Evolutionary conservation across 2,797 vertebrate species (phyloP), one percentile per base, ranked within the genome.

Genomic region (Cichlasoma orientale): DNA sequence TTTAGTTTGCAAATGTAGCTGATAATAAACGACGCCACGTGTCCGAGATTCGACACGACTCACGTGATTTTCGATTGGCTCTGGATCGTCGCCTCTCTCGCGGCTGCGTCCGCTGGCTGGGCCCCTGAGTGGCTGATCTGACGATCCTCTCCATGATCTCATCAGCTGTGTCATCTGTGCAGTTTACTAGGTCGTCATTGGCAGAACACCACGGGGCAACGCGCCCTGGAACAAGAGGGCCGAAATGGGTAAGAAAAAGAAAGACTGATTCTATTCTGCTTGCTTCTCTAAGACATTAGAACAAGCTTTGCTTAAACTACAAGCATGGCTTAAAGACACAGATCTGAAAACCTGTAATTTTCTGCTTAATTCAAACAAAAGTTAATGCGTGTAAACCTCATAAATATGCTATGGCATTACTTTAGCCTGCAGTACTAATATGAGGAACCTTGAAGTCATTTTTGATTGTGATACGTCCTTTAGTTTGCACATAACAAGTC

Each of bases 121-220:
- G 98, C 90, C 97, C 97, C 95, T 99, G 98, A 86, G 97, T 99
- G 90, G 98, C 98, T 0, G 98, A 99, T 90, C 98, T 97, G 7
- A 99, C 98, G 1, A 99, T 99, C 74, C 97, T 97, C 91, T 99
- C 98, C 98, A 99, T 99, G 93, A 99, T 99, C 93, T 99, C 98
- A 81, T 99, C 98, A 0, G 98, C 98, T 0, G 97, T 96, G 0
- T 98, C 98, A 3, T 98, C 98, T 0, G 96, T 96, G 82, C 96
- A 95, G 2, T 95, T 97, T 0, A 96, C 93, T 0, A 95, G 95
- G 78, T 99, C 98, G 0, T 98, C 97, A 0, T 84, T 95, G 79
- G 94, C 93, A 74, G 96, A 82, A 0, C 95, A 97, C 97, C 97
- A 97, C 0, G 97, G 96, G 68, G 96, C 88, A 0, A 96, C 79